These are phyloP conservation scores for Zoanthus gigantus DNA, from an alignment of 92 coral and sea anemone genomes.

Conservation along the genomic window DNA sequence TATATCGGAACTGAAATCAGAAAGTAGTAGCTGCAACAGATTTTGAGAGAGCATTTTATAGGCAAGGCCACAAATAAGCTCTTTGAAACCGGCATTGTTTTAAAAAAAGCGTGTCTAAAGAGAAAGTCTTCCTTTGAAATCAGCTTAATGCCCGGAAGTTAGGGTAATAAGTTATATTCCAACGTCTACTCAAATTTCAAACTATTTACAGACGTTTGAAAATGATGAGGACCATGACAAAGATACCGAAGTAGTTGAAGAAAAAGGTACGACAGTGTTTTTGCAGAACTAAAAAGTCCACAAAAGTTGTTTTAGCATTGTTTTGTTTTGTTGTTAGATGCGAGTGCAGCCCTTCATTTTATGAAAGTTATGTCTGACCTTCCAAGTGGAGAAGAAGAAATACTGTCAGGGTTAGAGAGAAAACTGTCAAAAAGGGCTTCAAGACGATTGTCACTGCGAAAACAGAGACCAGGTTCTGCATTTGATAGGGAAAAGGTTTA, in stretches of 20 bases:
- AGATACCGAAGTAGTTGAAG: conserved; percentile 52
- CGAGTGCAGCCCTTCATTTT: conserved; percentile 74
- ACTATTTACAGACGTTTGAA: conserved; percentile 73
- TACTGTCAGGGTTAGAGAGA: conserved; percentile 64
- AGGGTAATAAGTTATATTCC: too few relatives aligned
- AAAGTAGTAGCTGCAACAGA: too few relatives aligned
- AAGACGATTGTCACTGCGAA: conserved; percentile 7
- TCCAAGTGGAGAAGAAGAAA: conserved; percentile 79
- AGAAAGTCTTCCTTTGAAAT: too few relatives aligned
- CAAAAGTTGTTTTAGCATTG: neutral
- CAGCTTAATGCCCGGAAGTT: too few relatives aligned
- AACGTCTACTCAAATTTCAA: neutral
- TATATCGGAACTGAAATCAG: too few relatives aligned
- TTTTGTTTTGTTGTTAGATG: conserved; percentile 47
- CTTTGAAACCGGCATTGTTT: too few relatives aligned
- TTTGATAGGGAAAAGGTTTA: conserved; percentile 37
- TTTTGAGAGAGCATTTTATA: too few relatives aligned
- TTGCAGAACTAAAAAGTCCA: neutral
- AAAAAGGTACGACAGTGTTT: conserved; percentile 32
- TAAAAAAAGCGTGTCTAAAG: too few relatives aligned
- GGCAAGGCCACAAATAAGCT: too few relatives aligned
- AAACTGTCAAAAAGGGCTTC: conserved; percentile 39
- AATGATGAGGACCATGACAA: conserved; percentile 52
- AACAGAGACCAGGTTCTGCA: conserved; percentile 38
- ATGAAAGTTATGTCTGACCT: conserved; percentile 71